A percentile compares a stretch with the other conserved stretches of the same genome.
Conservation (phyloP, 2,113 vertebrate genomes). For the Mormoops blainvillei region DNA sequence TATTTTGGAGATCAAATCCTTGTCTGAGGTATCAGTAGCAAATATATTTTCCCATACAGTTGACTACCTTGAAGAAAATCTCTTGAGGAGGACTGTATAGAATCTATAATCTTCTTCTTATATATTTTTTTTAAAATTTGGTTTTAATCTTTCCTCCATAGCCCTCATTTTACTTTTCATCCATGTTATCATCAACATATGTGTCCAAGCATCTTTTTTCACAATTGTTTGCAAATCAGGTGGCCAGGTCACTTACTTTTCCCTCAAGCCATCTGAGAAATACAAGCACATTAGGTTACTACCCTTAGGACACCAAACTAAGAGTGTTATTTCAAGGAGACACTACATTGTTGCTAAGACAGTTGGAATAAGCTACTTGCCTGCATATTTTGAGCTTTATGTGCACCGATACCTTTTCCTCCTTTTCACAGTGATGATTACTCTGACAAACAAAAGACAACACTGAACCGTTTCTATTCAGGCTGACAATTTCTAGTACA, state of each 20-base stretch:
- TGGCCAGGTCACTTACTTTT: neutral
- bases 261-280: neutral
- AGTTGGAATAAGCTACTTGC: neutral
- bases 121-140: neutral
- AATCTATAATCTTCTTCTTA: neutral
- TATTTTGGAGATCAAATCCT: too few species aligned
- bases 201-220: neutral
- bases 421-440: neutral
- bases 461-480: neutral
- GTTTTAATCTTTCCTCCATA: neutral
- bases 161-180: neutral
- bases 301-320: neutral
- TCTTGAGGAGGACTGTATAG: neutral
- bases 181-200: neutral
- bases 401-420: neutral
- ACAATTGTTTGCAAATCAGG: neutral
- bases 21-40: too few species aligned
- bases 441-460: neutral
- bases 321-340: neutral
- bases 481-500: neutral
- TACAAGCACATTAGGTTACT: neutral
- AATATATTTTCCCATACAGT: too few species aligned
- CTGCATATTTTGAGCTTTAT: neutral
- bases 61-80: neutral
- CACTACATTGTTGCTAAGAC: neutral